phyloP scores from a whole-genome alignment of 2,888 invertebrate genomes.

The Dryobota labecula region DNA sequence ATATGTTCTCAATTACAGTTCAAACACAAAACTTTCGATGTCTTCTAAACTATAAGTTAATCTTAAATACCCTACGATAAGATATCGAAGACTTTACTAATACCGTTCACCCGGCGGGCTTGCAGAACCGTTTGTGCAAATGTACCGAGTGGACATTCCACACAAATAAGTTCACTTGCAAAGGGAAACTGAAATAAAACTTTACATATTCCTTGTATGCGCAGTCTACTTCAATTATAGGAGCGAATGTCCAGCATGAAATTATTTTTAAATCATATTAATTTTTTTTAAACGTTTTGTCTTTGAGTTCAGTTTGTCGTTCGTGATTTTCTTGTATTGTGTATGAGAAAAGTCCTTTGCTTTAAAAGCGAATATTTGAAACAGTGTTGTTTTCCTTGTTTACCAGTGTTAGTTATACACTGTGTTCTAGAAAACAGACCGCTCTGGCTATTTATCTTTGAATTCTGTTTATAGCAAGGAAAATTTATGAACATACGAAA shows the following conservation, averaged over 20 bases:
- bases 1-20: neutral
- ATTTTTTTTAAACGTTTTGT: slow-evolving; percentile 67
- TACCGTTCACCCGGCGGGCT: slow-evolving; percentile 52
- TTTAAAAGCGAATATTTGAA: slow-evolving; percentile 1
- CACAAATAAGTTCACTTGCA: slow-evolving; percentile 73
- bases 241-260: slow-evolving; percentile 47
- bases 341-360: slow-evolving; percentile 10
- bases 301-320: slow-evolving; percentile 33
- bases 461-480: neutral
- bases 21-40: neutral
- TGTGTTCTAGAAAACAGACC: neutral
- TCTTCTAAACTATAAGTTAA: neutral
- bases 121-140: slow-evolving; percentile 66
- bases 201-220: slow-evolving; percentile 73
- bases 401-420: too few relatives aligned
- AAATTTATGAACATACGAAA: neutral
- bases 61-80: slow-evolving; percentile 36
- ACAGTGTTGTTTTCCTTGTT: neutral
- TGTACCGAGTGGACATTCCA: slow-evolving; percentile 72
- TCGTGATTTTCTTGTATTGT: slow-evolving; percentile 23
- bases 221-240: slow-evolving; percentile 77
- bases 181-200: slow-evolving; percentile 76
- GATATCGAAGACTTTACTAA: slow-evolving; percentile 61
- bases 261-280: slow-evolving; percentile 69
- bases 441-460: too few relatives aligned